Evolutionary conservation across 2,797 vertebrate species (phyloP).

Genomic region (Lagodon rhomboides): DNA sequence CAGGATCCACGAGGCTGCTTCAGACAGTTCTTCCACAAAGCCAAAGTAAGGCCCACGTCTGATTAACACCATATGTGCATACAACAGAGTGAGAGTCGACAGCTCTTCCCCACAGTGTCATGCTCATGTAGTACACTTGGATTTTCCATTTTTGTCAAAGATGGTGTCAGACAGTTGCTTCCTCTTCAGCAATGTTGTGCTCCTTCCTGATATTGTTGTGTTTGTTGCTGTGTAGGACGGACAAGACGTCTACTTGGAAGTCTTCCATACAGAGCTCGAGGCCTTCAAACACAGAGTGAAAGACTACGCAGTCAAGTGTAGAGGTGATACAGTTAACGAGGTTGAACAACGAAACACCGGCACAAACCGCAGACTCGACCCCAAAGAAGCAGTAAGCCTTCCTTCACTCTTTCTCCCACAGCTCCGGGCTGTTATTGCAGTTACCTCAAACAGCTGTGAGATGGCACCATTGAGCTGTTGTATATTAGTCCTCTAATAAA

Average conservation of each 20-base stretch:
- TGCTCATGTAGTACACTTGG: neutral
- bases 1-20: slow-evolving; percentile 97
- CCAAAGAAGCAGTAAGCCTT: slow-evolving; percentile 88
- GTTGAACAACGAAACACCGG: slow-evolving; percentile 55
- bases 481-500: neutral
- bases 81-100: too few relatives aligned
- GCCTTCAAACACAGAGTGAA: slow-evolving; percentile 93
- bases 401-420: neutral
- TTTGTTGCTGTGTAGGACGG: slow-evolving; percentile 85
- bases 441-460: slow-evolving; percentile 17
- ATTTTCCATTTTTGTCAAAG: too few relatives aligned
- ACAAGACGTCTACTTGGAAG: slow-evolving; percentile 94
- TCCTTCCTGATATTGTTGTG: neutral
- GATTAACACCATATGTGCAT: neutral
- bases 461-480: slow-evolving; percentile 32
- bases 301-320: slow-evolving; percentile 74
- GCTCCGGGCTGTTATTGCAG: slow-evolving; percentile 18
- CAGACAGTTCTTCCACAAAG: slow-evolving; percentile 98
- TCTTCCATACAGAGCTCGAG: slow-evolving; percentile 95
- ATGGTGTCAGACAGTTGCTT: neutral
- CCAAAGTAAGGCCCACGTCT: slow-evolving; percentile 89
- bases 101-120: neutral
- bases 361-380: slow-evolving; percentile 73
- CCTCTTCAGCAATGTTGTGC: neutral
- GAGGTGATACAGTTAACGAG: slow-evolving; percentile 75